Evolutionary conservation across 1,140 invertebrate genomes (phyloP), one percentile per base, ranked within the genome.

Genomic region (Saccostrea echinata): DNA sequence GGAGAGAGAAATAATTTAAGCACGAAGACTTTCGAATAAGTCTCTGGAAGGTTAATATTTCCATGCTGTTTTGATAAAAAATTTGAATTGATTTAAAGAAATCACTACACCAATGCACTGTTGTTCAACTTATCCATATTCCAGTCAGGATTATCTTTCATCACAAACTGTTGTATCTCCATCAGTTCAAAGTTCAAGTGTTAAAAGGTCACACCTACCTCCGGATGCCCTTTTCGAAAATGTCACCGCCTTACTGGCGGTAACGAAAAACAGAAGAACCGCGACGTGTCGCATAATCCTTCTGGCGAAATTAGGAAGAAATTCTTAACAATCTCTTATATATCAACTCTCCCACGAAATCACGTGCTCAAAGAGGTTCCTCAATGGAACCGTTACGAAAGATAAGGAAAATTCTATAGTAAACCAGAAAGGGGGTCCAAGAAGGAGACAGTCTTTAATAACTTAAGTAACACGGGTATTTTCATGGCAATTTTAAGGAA

Each of bases 151-250:
- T n/a, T n/a, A 61, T n/a, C 18, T 21, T 61, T 61, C 4, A 43
- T 43, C 43, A 43, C 43, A 43, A 43, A 43, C 43, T 8, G 0
- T 33, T 27, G 68, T 27, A 76, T 33, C 68, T 76, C 27, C 68
- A 76, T 76, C 68, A 76, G 68, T 76, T 76, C 68, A 83, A 83
- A 52, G 81, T 83, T 51, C 81, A 83, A 83, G 3, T 83, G 52
- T 83, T 51, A 51, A 83, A 43, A 83, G 52, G 52, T 85, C 16
- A 53, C 52, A 53, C 85, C 71, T 53, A 86, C 85, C 85, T 86
- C 85, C 85, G 21, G 71, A 35, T 43, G 85, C 85, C 71, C 85
- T 86, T 71, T 81, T 86, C 85, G 85, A 86, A 86, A 86, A 86
- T 53, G 85, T 86, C 76, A 71, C 85, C 85, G 85, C 85, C 85